These are phyloP conservation scores for Sebastes ruberrimus DNA, from an alignment of 2,797 vertebrate species.

Conservation along the genomic window DNA sequence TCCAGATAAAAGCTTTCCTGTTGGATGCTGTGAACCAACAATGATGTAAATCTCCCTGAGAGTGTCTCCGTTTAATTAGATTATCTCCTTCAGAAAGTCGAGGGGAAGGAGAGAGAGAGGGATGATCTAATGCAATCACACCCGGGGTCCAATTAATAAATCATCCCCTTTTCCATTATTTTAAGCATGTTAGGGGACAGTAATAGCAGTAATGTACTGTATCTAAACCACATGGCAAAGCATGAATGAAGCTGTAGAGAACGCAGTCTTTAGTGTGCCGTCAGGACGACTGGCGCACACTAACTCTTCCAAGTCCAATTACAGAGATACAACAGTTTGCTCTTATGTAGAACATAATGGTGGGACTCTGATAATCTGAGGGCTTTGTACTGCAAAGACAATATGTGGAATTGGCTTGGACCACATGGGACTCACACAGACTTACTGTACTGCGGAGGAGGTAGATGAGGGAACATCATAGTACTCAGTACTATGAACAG, in stretches of 20 bases:
- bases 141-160: slow-evolving; percentile 60
- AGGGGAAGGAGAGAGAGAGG: slow-evolving; percentile 26
- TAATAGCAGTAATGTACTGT: slow-evolving; percentile 8
- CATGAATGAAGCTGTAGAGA: neutral
- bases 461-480: neutral
- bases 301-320: neutral
- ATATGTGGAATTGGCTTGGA: neutral
- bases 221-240: neutral
- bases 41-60: slow-evolving; percentile 64
- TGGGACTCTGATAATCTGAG: neutral
- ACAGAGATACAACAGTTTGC: neutral
- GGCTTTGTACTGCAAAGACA: slow-evolving; percentile 7
- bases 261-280: neutral
- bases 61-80: slow-evolving; percentile 64
- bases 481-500: neutral
- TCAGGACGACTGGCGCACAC: neutral
- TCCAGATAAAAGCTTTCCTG: slow-evolving; percentile 45
- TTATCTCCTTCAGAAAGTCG: slow-evolving; percentile 50
- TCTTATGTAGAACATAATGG: neutral
- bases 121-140: slow-evolving; percentile 56
- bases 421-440: slow-evolving; percentile 2
- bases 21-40: slow-evolving; percentile 50
- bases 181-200: slow-evolving; percentile 23
- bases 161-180: slow-evolving; percentile 45
- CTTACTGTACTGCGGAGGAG: neutral